A percentile compares a stretch with the other conserved stretches of the same genome.
Evolutionary conservation across 2,113 vertebrate species (phyloP).

Genomic region (Heptranchias perlo): DNA sequence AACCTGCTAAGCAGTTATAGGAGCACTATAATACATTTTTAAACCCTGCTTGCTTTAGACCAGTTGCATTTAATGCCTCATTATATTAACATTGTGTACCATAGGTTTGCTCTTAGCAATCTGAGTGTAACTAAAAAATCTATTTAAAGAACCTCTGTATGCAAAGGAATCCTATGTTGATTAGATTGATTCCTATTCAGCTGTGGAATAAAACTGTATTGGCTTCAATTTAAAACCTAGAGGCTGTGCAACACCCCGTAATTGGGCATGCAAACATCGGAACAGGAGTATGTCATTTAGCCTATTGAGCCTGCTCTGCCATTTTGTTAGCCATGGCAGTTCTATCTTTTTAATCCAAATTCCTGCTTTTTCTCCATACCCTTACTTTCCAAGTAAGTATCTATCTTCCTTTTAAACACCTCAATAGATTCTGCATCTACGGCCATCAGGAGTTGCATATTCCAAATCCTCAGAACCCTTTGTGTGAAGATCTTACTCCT

Average conservation of each 20-base stretch:
- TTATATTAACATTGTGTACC: not conserved
- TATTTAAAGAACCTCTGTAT: not conserved
- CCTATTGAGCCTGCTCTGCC: not conserved
- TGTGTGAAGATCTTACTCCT: not conserved
- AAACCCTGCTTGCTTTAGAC: not conserved
- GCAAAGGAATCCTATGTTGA: not conserved
- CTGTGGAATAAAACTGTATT: not conserved
- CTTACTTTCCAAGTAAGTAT: not conserved
- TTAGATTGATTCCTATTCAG: not conserved
- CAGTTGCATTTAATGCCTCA: not conserved
- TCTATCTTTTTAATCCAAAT: not conserved
- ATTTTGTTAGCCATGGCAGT: not conserved
- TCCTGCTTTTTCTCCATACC: not conserved
- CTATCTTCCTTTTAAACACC: not conserved
- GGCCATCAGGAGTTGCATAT: not conserved
- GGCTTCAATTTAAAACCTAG: not conserved
- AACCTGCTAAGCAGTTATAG: not conserved
- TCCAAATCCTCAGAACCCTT: not conserved
- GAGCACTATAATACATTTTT: not conserved
- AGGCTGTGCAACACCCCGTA: not conserved
- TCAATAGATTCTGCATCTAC: not conserved
- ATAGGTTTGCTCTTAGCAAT: not conserved
- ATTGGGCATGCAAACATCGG: not conserved
- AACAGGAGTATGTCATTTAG: not conserved
- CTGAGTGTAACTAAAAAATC: not conserved